Evolutionary conservation across 2,797 vertebrate species (phyloP).

Genomic region (Channa striata): DNA sequence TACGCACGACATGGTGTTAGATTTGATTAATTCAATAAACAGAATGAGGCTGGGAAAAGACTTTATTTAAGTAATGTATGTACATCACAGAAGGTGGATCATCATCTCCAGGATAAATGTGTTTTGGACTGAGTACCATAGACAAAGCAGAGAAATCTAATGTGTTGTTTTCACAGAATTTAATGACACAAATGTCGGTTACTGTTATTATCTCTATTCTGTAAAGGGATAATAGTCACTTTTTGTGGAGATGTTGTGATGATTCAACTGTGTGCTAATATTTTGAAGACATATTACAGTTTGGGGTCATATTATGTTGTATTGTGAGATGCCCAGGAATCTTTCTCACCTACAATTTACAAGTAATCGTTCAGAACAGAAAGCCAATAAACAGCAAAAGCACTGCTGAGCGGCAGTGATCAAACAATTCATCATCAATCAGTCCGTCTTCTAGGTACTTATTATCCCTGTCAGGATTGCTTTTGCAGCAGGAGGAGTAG

Average conservation of each 20-base stretch:
- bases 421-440: conserved; percentile 3
- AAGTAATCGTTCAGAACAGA: conserved; percentile 9
- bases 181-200: no score
- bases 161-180: no score
- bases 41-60: not conserved
- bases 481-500: conserved; percentile 19
- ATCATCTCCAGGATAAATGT: no score
- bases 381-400: conserved; percentile 9
- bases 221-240: not conserved
- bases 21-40: conserved; percentile 7
- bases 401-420: not conserved
- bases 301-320: not conserved
- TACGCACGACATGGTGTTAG: not conserved
- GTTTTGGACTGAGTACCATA: no score
- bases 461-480: conserved; percentile 42
- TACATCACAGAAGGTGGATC: not conserved
- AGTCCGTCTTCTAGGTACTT: conserved; percentile 25
- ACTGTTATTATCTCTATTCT: not conserved
- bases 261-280: not conserved
- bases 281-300: not conserved
- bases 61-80: no score
- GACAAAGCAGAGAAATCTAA: no score
- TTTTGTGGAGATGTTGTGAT: conserved; percentile 1
- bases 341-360: not conserved
- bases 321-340: not conserved